Evolutionary conservation across 1,140 invertebrate genomes (phyloP).

Genomic region (Camponotus vicinus): DNA sequence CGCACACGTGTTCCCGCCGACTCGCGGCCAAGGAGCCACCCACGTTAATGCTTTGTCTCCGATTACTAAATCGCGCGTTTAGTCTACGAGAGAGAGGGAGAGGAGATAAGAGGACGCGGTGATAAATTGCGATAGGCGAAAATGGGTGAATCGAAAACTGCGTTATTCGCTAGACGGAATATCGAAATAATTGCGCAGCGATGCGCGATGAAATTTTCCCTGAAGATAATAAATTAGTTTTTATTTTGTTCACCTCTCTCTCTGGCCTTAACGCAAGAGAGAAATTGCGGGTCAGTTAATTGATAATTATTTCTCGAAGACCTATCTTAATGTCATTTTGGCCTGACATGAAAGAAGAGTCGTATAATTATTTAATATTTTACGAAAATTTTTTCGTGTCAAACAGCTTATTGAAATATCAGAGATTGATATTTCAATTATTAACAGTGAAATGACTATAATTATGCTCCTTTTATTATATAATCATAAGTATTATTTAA

Average conservation of each 20-base stretch:
- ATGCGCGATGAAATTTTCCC: neutral
- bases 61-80: slow-evolving; percentile 69
- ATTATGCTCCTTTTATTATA: neutral
- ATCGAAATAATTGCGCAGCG: slow-evolving; percentile 24
- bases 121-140: slow-evolving; percentile 8
- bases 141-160: neutral
- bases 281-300: slow-evolving; percentile 19
- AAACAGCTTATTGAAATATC: neutral
- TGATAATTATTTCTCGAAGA: slow-evolving; percentile 29
- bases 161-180: neutral
- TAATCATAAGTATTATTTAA: slow-evolving; percentile 38
- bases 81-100: slow-evolving; percentile 25
- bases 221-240: slow-evolving; percentile 1
- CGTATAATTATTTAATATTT: neutral
- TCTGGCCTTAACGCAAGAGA: neutral
- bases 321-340: neutral
- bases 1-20: slow-evolving; percentile 35
- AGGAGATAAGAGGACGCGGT: neutral
- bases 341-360: neutral
- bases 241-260: neutral
- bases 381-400: neutral
- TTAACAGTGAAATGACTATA: neutral
- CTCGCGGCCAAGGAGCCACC: slow-evolving; percentile 61
- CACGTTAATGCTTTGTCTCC: slow-evolving; percentile 75
- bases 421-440: neutral